phyloP scores from a whole-genome alignment of 1,140 invertebrate species.

The Drosophila teissieri region DNA sequence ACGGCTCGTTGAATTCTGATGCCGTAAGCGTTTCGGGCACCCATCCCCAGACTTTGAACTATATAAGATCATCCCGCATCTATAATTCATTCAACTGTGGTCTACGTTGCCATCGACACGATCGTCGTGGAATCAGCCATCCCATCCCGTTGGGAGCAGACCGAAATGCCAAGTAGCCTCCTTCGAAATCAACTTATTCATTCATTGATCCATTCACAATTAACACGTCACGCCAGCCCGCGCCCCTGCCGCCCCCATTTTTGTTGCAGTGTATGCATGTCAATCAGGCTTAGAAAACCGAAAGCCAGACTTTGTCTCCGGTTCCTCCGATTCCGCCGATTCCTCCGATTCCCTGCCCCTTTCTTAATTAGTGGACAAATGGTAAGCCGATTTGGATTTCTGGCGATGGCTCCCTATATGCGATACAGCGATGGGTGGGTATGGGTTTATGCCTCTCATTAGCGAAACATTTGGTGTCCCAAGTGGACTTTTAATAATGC shows the following conservation, averaged over 20 bases:
- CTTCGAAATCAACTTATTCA: slow-evolving; percentile 34
- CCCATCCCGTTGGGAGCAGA: slow-evolving; percentile 4
- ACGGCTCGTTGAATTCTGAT: slow-evolving; percentile 11
- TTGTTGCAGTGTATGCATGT: slow-evolving; percentile 55
- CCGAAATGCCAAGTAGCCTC: slow-evolving; percentile 37
- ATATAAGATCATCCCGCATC: slow-evolving; percentile 9
- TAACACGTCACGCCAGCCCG: slow-evolving; percentile 33
- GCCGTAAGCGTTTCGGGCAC: background rate
- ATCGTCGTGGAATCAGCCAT: slow-evolving; percentile 2
- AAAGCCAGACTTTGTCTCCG: slow-evolving; percentile 6
- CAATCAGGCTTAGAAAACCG: slow-evolving; percentile 37
- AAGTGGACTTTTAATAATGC: slow-evolving; percentile 55
- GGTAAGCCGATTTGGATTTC: slow-evolving; percentile 21
- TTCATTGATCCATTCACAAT: slow-evolving; percentile 50
- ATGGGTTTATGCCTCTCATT: slow-evolving; percentile 48
- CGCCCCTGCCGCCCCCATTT: slow-evolving; percentile 1
- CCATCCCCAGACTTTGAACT: slow-evolving; percentile 31
- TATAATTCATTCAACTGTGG: slow-evolving; percentile 33
- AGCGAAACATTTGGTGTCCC: slow-evolving; percentile 55
- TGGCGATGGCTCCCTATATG: slow-evolving; percentile 3
- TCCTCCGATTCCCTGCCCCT: background rate
- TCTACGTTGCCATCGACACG: slow-evolving; percentile 41
- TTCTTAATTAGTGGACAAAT: slow-evolving; percentile 58
- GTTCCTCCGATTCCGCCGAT: background rate
- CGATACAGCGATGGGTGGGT: background rate